phyloP scores from a whole-genome alignment of 2,113 vertebrate species.

The Cariama cristata region DNA sequence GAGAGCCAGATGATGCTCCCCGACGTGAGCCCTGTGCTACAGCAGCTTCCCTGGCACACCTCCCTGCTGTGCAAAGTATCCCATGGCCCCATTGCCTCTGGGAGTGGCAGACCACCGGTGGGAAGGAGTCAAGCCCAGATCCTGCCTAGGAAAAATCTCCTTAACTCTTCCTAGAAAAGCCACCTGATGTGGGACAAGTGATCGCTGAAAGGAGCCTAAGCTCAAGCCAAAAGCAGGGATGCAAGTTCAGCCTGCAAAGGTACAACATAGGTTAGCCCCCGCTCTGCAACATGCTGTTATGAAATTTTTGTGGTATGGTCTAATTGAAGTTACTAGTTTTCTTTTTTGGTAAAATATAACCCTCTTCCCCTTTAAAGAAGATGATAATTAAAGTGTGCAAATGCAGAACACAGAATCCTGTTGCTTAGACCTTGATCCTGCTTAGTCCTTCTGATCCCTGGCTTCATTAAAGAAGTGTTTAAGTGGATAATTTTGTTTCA shows the following conservation, averaged over 20 bases:
- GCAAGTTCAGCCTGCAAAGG: neutral
- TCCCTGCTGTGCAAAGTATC: neutral
- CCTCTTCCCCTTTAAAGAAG: neutral
- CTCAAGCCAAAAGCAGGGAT: neutral
- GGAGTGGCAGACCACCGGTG: neutral
- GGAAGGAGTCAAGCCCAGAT: neutral
- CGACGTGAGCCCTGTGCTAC: accelerated
- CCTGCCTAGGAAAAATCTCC: neutral
- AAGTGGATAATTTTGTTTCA: neutral
- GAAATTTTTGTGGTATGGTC: neutral
- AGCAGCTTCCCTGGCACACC: neutral
- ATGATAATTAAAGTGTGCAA: neutral
- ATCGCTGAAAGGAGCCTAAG: neutral
- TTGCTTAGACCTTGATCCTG: neutral
- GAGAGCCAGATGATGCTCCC: neutral
- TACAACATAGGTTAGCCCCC: neutral
- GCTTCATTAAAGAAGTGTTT: neutral
- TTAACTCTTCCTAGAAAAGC: neutral
- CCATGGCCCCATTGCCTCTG: neutral
- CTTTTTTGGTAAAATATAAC: neutral
- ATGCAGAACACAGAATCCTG: neutral
- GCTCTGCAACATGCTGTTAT: neutral
- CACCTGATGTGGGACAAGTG: neutral
- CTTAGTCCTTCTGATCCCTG: neutral
- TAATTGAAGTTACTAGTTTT: neutral